Base-by-base conservation (phyloP, 2,797 vertebrate genomes). In the Loris lydekkerianus region DNA sequence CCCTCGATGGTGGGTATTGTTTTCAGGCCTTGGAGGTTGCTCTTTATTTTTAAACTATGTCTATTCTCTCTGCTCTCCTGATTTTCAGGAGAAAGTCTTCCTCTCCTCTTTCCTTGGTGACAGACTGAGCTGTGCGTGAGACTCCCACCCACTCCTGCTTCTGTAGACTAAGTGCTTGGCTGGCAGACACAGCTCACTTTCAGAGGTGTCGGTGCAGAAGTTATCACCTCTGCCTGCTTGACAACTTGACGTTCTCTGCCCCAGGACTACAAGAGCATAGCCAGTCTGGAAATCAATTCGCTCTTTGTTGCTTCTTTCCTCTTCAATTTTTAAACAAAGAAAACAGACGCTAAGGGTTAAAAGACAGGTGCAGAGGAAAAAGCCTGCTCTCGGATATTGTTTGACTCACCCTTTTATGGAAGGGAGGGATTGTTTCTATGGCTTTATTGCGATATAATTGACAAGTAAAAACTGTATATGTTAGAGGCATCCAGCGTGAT, bases 201-300 rank as follows among this genome's bases (percentile, higher is more conserved):
- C 46, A 21, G 88, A 91, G 60, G 67, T 61, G 84, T 61, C 25
- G 27, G 87, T 73, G 29, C 43, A 76, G 86, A 70, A 61, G n/a
- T 34, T 80, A 60, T 40, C 65, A 40, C 77, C 67, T 65, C 63
- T 60, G 77, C 29, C 67, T 82, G 61, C 20, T 10, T 53, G 40
- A 46, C 75, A 89, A 0, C 49, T 23, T 23, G 56, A 34, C 1
- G 0, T 60, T 77, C 9, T 70, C 34, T 10, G 34, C 49, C 2
- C 75, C 18, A n/a, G 23, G 31, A 34, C 29, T 0, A 8, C 2
- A n/a, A 5, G 14, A 63, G 53, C 46, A 3, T 46, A 85, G 17
- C 6, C 9, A 6, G 63, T 15, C 60, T 88, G 88, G 46, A 72
- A 78, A 70, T 0, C 0, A 21, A 40, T 34, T 58, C 88, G 49